Base-by-base conservation (phyloP, 2,888 invertebrate genomes). In the Pammene aurita region DNA sequence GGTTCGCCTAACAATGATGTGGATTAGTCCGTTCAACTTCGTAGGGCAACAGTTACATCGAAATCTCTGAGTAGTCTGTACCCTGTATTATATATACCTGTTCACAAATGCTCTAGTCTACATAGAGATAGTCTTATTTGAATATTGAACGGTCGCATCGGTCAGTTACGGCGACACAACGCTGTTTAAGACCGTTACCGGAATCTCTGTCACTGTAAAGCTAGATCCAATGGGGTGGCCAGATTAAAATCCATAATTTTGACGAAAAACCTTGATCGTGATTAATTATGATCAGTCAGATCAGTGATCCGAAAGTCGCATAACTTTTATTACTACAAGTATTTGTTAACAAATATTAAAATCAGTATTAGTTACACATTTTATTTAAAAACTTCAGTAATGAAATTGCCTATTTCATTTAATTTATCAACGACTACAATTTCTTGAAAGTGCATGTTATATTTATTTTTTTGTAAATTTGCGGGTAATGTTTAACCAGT, bases 1-100 rank as follows among this genome's bases (percentile, higher is more conserved):
- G 26, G 6, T 13, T 41, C 54, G 35, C 26, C 54, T 55, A 61
- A 62, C 67, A 61, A 61, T 61, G 9, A 55, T 48, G 55, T 67
- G 61, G 46, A 67, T 54, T 61, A 55, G 55, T 44, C 38, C 38
- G 48, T 48, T 67, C 46, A 61, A 67, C 35, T 61, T 67, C 46
- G 54, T 18, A 26, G 55, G 46, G 46, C 13, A 54, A 60, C 14
- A 14, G 52, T 55, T 14, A 48, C 38, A 52, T 26, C 48, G n/a
- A 41, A 48, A 58, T 52, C 26, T 52, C 38, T n/a, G 16, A 50
- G 50, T 7, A 50, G 5, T 48, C 42, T 13, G 35, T 35, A 46
- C 13, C 10, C 26, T 26, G 26, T 42, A 14, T 5, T 14, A 42
- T 11, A 42, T 46, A 42, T 5, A 42, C 13, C 41, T 11, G 18